A percentile compares a stretch with the other conserved stretches of the same genome.
Conservation (phyloP, 64 coral and sea anemone genomes). For the Orbicella faveolata region DNA sequence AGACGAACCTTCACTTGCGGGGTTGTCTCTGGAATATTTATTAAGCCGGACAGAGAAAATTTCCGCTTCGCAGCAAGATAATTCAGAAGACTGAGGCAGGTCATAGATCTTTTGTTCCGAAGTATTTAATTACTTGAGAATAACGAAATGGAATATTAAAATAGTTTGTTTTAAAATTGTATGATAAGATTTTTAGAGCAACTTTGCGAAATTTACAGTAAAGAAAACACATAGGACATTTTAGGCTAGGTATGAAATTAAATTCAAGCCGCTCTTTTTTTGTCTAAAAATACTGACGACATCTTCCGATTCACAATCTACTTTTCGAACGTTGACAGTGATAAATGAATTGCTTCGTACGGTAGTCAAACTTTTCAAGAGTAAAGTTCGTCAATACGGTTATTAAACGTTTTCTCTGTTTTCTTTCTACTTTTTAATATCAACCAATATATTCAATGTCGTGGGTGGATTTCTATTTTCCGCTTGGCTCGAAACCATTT, state of each 20-base stretch:
- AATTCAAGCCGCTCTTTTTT: neutral
- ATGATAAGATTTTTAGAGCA: neutral
- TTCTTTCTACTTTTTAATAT: constrained; percentile 1
- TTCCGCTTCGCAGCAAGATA: neutral
- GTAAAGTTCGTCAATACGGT: neutral
- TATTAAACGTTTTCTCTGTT: neutral
- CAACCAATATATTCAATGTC: neutral
- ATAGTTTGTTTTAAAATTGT: neutral
- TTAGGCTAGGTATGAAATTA: no score
- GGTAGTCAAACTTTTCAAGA: neutral
- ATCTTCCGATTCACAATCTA: no score
- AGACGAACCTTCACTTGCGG: neutral
- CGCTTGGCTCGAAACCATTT: neutral
- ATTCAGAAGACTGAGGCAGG: neutral
- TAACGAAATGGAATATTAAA: neutral
- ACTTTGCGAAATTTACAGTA: neutral
- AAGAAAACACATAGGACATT: no score
- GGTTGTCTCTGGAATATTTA: neutral
- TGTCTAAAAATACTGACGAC: neutral
- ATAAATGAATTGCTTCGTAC: neutral
- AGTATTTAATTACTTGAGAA: neutral
- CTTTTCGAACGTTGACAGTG: neutral
- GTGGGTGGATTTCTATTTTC: constrained; percentile 37
- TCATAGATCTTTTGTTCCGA: neutral
- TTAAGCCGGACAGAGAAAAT: neutral